A percentile compares a stretch with the other conserved stretches of the same genome.
These are phyloP conservation scores for Strigamia crassipes DNA, from an alignment of 2,888 invertebrate genomes.

Conservation along the genomic window DNA sequence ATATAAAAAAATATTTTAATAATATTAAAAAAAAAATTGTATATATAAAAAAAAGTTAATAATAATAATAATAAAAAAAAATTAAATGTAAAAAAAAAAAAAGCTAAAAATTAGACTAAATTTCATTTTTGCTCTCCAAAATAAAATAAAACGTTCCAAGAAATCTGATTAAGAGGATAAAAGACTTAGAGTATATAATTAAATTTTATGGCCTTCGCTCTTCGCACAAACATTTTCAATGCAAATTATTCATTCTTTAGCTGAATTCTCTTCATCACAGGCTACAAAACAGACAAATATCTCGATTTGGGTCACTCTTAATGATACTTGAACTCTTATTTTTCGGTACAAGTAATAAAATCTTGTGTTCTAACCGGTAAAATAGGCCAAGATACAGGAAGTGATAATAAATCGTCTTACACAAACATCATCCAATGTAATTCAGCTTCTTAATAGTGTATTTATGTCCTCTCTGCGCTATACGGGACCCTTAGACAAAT, in stretches of 20 bases:
- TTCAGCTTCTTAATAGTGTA: not conserved
- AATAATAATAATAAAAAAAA: no score
- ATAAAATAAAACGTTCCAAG: not conserved
- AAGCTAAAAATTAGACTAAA: no score
- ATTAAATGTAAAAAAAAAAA: no score
- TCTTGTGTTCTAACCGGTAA: not conserved
- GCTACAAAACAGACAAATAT: not conserved
- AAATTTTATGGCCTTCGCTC: not conserved
- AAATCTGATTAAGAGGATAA: slow-evolving; percentile 19
- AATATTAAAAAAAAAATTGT: no score
- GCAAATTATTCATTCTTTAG: not conserved
- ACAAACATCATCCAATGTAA: slow-evolving; percentile 32
- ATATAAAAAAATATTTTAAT: no score
- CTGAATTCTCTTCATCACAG: not conserved
- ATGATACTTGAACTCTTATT: slow-evolving; percentile 25
- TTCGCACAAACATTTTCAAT: not conserved
- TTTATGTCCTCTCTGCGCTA: not conserved
- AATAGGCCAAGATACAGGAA: slow-evolving; percentile 46
- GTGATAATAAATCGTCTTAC: slow-evolving; percentile 44
- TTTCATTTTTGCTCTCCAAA: not conserved
- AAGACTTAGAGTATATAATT: slow-evolving; percentile 14
- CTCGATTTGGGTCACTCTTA: slow-evolving; percentile 1
- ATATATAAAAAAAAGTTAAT: no score
- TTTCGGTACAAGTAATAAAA: slow-evolving; percentile 10
- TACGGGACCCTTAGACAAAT: not conserved